These are phyloP conservation scores for Elegia similella DNA, from an alignment of 2,888 invertebrate genomes.

Conservation along the genomic window DNA sequence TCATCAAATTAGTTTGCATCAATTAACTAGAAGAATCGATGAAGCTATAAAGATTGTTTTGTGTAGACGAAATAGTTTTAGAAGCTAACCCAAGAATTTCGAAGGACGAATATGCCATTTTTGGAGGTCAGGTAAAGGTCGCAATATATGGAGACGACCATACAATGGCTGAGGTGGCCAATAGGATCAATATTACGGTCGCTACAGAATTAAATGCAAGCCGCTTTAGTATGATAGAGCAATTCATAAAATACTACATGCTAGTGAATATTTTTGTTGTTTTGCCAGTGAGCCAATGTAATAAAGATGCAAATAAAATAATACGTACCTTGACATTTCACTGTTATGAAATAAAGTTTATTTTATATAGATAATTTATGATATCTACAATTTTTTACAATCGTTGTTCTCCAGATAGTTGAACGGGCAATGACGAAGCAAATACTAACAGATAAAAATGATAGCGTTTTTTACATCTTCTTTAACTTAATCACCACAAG, in stretches of 20 bases:
- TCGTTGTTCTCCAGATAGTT: not conserved
- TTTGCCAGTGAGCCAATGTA: not conserved
- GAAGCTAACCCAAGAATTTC: not conserved
- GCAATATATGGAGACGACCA: slow-evolving; percentile 14
- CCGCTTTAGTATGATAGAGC: not conserved
- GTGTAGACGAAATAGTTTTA: not conserved
- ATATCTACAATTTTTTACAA: not conserved
- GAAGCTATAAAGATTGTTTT: not conserved
- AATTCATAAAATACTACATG: slow-evolving; percentile 6
- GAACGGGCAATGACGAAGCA: slow-evolving; percentile 37
- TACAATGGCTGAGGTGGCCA: slow-evolving; percentile 11
- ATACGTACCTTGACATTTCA: not conserved
- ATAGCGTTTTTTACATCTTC: slow-evolving; percentile 31
- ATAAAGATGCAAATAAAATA: not conserved
- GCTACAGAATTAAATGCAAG: slow-evolving; percentile 14
- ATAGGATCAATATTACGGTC: slow-evolving; percentile 15
- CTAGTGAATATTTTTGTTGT: not conserved
- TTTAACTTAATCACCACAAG: not conserved
- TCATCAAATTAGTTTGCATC: too few species aligned
- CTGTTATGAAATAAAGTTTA: not conserved
- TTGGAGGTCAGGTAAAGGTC: not conserved
- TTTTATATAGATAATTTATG: not conserved
- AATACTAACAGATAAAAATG: slow-evolving; percentile 38
- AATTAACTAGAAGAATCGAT: not conserved
- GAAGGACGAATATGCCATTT: not conserved